A percentile compares a stretch with the other conserved stretches of the same genome.
phyloP scores from a whole-genome alignment of 2,888 invertebrate genomes.

The Nomada hirtipes region DNA sequence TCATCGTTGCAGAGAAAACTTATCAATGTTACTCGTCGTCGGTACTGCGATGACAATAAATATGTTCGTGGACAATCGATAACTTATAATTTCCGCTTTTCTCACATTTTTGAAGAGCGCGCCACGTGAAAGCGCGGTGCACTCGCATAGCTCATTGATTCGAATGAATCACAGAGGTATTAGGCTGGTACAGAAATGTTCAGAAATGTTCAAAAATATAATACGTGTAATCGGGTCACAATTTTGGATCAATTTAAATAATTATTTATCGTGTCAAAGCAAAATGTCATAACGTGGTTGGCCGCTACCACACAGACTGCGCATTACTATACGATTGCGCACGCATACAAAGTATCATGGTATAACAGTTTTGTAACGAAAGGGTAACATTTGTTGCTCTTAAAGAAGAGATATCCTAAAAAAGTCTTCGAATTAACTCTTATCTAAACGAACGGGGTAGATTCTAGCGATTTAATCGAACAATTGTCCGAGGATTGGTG shows the following conservation, averaged over 20 bases:
- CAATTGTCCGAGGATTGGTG: neutral
- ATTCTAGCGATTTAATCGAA: conserved; percentile 18
- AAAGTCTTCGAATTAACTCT: neutral
- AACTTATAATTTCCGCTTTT: neutral
- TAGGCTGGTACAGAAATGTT: neutral
- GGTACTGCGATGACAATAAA: neutral
- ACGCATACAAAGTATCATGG: neutral
- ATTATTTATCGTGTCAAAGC: conserved; percentile 11
- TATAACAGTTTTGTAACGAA: neutral
- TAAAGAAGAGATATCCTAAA: neutral
- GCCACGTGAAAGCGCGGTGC: conserved; percentile 40
- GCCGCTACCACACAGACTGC: conserved; percentile 5
- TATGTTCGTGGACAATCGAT: conserved; percentile 1
- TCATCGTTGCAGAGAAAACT: neutral
- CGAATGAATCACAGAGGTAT: neutral
- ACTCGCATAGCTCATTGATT: conserved; percentile 1
- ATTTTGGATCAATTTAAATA: conserved; percentile 5
- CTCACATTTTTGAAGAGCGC: conserved; percentile 34
- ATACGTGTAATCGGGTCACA: neutral
- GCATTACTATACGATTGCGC: conserved; percentile 49
- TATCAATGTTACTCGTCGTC: neutral
- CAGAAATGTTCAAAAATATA: neutral
- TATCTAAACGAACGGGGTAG: neutral
- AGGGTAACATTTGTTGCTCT: neutral
- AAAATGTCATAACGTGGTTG: conserved; percentile 45